Evolutionary conservation across 2,797 vertebrate species (phyloP), one percentile per base, ranked within the genome.

Genomic region (Lerista edwardsae): DNA sequence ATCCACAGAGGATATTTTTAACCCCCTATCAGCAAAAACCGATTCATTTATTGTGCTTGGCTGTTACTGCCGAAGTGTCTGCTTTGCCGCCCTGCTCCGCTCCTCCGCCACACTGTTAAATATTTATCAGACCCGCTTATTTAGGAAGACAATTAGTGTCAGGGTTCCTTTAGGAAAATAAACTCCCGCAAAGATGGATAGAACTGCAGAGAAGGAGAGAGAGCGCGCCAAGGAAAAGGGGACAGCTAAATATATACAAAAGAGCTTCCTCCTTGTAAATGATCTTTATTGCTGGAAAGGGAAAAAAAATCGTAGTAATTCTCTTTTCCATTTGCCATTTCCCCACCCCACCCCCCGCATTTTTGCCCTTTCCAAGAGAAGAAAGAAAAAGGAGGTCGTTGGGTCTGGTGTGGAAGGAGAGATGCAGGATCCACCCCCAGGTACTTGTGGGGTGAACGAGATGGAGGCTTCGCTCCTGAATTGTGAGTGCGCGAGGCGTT

Each of bases 61-160:
- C 78, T 80, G 68, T 55, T 59, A 67, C 15, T 27, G 21, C 17
- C 44, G 68, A 34, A 21, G n/a, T 3, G 34, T 61, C 9, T 6
- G 55, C 27, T 29, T 61, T 78, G 7, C 47, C 23, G 29, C n/a
- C 67, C 34, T 61, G 19, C 36, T 21, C 29, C 2, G 47, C 51
- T n/a, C 14, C 79, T 81, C 36, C 14, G 44, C 83, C 57, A 85
- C 75, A 76, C 89, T 89, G 89, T 92, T 92, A 90, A 92, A 92
- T 90, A 89, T 92, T 90, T 88, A 89, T 88, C 87, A 89, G 89
- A 62, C 87, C 83, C 73, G 87, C 90, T 92, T 92, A 89, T 92
- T 92, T 90, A 84, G 87, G 86, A 84, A 90, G 84, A 85, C 87
- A 89, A 88, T 89, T 86, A 88, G 87, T 90, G 91, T 92, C 91